These are phyloP conservation scores for Prosopocoilus inquinatus DNA, from an alignment of 2,888 invertebrate genomes.

Conservation along the genomic window DNA sequence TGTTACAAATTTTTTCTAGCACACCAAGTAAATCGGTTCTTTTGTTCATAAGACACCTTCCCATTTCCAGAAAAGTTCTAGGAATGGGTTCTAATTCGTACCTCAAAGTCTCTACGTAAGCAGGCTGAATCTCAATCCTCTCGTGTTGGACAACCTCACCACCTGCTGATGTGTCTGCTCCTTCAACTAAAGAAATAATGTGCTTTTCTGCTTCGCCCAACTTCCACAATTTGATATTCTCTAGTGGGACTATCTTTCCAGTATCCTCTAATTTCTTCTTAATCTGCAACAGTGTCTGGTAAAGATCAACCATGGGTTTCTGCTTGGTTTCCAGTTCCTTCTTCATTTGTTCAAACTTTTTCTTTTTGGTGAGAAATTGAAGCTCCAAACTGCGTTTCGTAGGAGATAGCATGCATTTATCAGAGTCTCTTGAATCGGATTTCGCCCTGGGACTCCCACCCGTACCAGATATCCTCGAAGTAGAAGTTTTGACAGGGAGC, in stretches of 20 bases:
- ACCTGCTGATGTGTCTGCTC: conserved; percentile 4
- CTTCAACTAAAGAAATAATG: conserved; percentile 16
- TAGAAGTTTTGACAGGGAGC: conserved; percentile 12
- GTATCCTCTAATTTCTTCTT: conserved; percentile 43
- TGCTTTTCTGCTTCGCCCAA: conserved; percentile 3
- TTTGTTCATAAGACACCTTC: conserved; percentile 39
- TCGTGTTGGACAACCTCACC: conserved; percentile 6
- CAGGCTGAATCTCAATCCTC: conserved; percentile 24
- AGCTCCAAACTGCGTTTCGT: conserved; percentile 34
- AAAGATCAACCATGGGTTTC: conserved; percentile 42
- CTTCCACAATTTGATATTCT: conserved; percentile 21
- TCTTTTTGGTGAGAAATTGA: conserved; percentile 45
- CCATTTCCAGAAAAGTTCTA: conserved; percentile 38
- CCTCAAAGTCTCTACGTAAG: conserved; percentile 37
- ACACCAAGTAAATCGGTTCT: conserved; percentile 38
- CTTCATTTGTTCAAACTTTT: conserved; percentile 37
- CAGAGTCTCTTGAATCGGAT: conserved; percentile 6
- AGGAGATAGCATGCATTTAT: conserved; percentile 7
- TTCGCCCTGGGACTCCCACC: conserved; percentile 3
- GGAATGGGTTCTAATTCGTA: conserved; percentile 42
- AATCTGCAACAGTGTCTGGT: conserved; percentile 40
- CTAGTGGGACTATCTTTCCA: conserved; percentile 39
- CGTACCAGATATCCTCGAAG: conserved; percentile 10
- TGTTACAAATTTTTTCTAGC: conserved; percentile 36
- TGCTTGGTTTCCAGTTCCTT: conserved; percentile 43